Evolutionary conservation across 2,797 vertebrate genomes (phyloP).

Genomic region (Smutsia temminckii): DNA sequence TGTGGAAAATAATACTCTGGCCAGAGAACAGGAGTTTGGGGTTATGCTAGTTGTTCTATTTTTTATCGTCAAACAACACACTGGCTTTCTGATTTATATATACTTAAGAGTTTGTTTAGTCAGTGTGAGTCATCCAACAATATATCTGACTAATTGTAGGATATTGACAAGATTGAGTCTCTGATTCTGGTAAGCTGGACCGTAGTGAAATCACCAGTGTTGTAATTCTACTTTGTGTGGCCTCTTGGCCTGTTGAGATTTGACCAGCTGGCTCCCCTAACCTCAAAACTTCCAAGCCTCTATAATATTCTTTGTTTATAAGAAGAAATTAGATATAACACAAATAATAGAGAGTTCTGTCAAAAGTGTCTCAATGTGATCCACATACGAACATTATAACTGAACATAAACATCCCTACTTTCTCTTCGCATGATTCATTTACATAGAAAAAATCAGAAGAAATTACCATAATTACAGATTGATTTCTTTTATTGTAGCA

Average conservation of each 20-base stretch:
- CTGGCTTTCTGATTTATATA: slow-evolving; percentile 5
- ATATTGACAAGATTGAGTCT: slow-evolving; percentile 41
- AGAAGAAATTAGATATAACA: background rate
- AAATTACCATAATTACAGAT: background rate
- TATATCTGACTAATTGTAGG: slow-evolving; percentile 31
- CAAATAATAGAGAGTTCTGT: background rate
- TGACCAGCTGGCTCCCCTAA: background rate
- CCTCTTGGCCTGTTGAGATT: background rate
- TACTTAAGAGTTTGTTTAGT: slow-evolving; percentile 52
- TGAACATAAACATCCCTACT: background rate
- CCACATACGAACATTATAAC: background rate
- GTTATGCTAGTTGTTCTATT: background rate
- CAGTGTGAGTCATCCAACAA: slow-evolving; percentile 27
- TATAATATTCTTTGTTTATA: background rate
- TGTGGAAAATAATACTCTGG: slow-evolving; percentile 27
- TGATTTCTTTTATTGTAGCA: background rate
- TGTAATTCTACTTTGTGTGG: background rate
- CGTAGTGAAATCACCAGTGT: background rate
- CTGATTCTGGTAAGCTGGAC: background rate
- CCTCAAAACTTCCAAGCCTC: background rate
- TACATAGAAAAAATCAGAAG: background rate
- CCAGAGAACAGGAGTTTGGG: background rate
- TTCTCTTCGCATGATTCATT: background rate
- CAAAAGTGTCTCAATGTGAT: background rate
- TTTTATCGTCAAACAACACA: background rate